Evolutionary conservation across 2,797 vertebrate genomes (phyloP).

Genomic region (Sebastes wilsoni): DNA sequence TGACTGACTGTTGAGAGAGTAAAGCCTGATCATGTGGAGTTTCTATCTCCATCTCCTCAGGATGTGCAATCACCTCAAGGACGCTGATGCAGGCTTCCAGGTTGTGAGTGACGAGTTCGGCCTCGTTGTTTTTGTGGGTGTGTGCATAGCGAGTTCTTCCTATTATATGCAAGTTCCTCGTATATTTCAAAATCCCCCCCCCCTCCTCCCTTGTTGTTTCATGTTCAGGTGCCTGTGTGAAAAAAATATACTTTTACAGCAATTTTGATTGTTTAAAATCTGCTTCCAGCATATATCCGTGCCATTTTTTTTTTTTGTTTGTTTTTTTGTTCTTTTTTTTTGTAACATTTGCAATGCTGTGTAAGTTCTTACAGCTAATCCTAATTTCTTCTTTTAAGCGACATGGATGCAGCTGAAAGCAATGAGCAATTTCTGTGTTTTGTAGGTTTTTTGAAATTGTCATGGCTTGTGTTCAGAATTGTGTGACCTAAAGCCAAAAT

Average conservation of each 20-base stretch:
- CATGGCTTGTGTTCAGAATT: conserved; percentile 53
- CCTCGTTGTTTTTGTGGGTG: conserved; percentile 39
- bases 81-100: conserved; percentile 63
- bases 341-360: conserved; percentile 54
- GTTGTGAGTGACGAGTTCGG: conserved; percentile 49
- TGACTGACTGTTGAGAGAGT: conserved; percentile 37
- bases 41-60: conserved; percentile 43
- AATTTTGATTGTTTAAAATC: conserved; percentile 76
- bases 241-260: conserved; percentile 62
- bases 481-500: conserved; percentile 67
- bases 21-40: conserved; percentile 53
- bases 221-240: conserved; percentile 78
- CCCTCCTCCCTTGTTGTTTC: conserved; percentile 36
- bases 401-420: conserved; percentile 54
- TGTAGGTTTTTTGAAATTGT: conserved; percentile 42
- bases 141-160: conserved; percentile 65
- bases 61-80: conserved; percentile 76
- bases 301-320: conserved; percentile 63
- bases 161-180: conserved; percentile 79
- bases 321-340: conserved; percentile 30
- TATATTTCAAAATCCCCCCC: conserved; percentile 25
- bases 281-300: conserved; percentile 75
- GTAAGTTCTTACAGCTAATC: conserved; percentile 52
- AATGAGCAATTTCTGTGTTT: conserved; percentile 20
- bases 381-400: conserved; percentile 37